Conservation (phyloP, 2,797 vertebrate species). For the Sparidentex hasta region DNA sequence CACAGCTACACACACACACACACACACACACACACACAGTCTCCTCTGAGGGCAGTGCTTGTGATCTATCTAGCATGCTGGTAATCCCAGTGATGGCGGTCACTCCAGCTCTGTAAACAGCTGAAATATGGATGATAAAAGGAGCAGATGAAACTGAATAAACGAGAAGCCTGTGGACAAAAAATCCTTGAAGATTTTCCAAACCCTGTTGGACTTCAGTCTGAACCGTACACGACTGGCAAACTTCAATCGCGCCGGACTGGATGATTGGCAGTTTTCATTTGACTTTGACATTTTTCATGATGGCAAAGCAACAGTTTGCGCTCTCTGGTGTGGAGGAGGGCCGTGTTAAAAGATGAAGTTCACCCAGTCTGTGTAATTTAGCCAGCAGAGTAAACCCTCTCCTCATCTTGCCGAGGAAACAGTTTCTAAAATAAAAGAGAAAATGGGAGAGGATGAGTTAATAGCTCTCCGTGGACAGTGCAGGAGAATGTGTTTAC, state of each 20-base stretch:
- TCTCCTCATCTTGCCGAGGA: slow-evolving; percentile 23
- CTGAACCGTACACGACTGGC: slow-evolving; percentile 44
- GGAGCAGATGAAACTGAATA: slow-evolving; percentile 81
- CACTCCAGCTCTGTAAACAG: slow-evolving; percentile 81
- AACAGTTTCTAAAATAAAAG: slow-evolving; percentile 20
- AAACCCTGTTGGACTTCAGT: slow-evolving; percentile 66
- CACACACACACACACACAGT: slow-evolving; percentile 15
- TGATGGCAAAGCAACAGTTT: slow-evolving; percentile 38
- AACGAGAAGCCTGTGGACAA: slow-evolving; percentile 69
- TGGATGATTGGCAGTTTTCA: slow-evolving; percentile 56
- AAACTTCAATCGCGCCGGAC: slow-evolving; percentile 50
- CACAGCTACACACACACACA: slow-evolving; percentile 12
- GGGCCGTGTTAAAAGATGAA: not conserved
- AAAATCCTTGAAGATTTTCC: slow-evolving; percentile 76
- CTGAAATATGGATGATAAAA: slow-evolving; percentile 84
- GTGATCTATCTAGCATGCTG: slow-evolving; percentile 76
- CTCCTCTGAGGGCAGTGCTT: slow-evolving; percentile 63
- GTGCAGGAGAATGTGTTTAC: slow-evolving; percentile 53
- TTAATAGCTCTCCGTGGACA: slow-evolving; percentile 58
- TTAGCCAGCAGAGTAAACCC: slow-evolving; percentile 36
- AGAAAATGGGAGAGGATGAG: slow-evolving; percentile 33
- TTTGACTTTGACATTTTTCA: slow-evolving; percentile 62
- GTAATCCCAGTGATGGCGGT: slow-evolving; percentile 76
- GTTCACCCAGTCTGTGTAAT: slow-evolving; percentile 37
- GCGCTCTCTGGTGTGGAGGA: slow-evolving; percentile 14